phyloP scores from a whole-genome alignment of 2,888 invertebrate genomes.

The Heterodera filipjevi region DNA sequence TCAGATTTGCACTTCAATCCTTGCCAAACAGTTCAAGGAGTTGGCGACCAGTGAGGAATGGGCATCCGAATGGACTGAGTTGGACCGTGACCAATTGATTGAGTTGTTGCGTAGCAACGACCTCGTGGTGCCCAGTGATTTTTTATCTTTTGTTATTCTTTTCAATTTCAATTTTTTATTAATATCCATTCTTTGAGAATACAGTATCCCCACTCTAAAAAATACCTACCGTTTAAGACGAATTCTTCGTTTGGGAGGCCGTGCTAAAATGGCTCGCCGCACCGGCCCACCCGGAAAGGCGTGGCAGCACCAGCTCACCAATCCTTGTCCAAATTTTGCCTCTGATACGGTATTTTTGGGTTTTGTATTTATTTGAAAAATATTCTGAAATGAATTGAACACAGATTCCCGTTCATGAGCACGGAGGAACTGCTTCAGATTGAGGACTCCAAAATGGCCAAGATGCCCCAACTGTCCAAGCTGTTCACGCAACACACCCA shows the following conservation, averaged over 20 bases:
- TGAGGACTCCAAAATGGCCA: conserved; percentile 40
- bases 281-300: conserved; percentile 62
- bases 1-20: conserved; percentile 52
- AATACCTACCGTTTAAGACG: conserved; percentile 58
- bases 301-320: conserved; percentile 52
- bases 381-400: not conserved
- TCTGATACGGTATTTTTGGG: conserved; percentile 30
- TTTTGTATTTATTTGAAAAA: not conserved
- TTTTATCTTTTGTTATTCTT: not conserved
- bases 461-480: conserved; percentile 55
- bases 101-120: conserved; percentile 67
- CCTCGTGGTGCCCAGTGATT: conserved; percentile 62
- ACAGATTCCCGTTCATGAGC: conserved; percentile 89
- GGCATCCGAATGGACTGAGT: conserved; percentile 63
- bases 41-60: conserved; percentile 66
- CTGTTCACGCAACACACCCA: conserved; percentile 66
- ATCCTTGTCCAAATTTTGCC: conserved; percentile 55
- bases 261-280: conserved; percentile 66
- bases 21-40: conserved; percentile 62
- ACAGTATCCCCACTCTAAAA: not conserved
- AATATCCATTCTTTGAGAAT: not conserved
- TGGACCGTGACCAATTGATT: conserved; percentile 67
- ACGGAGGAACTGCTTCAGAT: conserved; percentile 80
- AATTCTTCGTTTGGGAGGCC: conserved; percentile 67
- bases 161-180: not conserved